Evolutionary conservation across 2,888 invertebrate genomes (phyloP), one percentile per base, ranked within the genome.

Genomic region (Limnephilus lunatus): DNA sequence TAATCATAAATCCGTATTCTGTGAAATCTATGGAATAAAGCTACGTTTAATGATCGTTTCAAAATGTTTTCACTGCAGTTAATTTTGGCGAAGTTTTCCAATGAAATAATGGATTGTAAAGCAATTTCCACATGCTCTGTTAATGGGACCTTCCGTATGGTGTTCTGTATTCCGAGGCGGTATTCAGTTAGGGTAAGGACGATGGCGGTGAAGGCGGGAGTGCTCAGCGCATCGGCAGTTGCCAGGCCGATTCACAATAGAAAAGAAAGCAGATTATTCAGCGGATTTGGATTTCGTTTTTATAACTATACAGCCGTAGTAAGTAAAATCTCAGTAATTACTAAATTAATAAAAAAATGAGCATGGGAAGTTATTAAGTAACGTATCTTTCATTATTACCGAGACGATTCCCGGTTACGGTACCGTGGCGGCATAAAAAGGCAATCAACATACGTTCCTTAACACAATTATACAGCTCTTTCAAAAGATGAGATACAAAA

Each of bases 221-320:
- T 30, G 82, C 90, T 85, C 30, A 90, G 35, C 31, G 39, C 35
- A 85, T 68, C 53, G 85, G 12, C 11, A 68, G 90, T 48, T n/a
- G 31, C 53, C n/a, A 35, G 85, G 39, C 85, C 35, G 83, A 39
- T 85, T 90, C 68, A 85, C 53, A 53, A 68, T 35, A 30, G 85
- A 35, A 48, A 90, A 90, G 85, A 90, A 90, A 85, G 39, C 35
- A 39, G 83, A 31, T 85, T 85, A 48, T 53, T 90, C 90, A 85
- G 90, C 90, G 53, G 39, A 85, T 90, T 85, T 39, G 80, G n/a
- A 80, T 89, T 35, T 25, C 19, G n/a, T 30, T 89, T 5, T 68
- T 25, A 15, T 19, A 48, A 15, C 15, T 48, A 15, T 48, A 12
- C 44, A 12, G 12, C 44, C 11, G 12, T 44, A 12, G 44, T 44